Conservation (phyloP, 2,888 invertebrate genomes). For the Agriopis marginaria region DNA sequence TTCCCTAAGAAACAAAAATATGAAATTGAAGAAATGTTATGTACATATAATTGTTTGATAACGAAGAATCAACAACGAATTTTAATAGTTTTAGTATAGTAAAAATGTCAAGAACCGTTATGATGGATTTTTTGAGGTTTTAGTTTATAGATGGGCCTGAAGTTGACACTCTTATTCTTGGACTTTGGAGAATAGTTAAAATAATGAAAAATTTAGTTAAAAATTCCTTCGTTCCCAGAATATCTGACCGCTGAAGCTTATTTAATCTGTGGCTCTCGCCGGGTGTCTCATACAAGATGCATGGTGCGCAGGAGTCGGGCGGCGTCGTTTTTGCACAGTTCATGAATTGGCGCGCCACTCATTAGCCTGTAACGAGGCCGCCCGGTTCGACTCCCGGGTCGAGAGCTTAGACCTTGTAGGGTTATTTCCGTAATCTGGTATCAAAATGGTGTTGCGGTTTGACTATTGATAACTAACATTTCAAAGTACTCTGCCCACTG, state of each 20-base stretch:
- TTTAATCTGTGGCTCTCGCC: constrained; percentile 44
- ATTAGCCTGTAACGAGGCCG: constrained; percentile 72
- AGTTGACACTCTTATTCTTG: neutral
- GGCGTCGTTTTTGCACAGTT: constrained; percentile 66
- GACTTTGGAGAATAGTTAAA: neutral
- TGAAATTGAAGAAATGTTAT: too few relatives aligned
- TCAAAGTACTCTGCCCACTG: too few relatives aligned
- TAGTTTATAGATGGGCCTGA: neutral
- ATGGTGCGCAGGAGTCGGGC: constrained; percentile 65
- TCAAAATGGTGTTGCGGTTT: neutral
- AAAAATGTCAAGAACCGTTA: too few relatives aligned
- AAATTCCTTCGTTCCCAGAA: constrained; percentile 49
- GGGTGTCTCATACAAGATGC: constrained; percentile 82
- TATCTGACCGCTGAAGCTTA: constrained; percentile 38
- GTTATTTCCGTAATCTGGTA: neutral
- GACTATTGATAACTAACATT: too few relatives aligned
- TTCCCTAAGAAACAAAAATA: too few relatives aligned
- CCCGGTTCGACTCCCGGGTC: constrained; percentile 46
- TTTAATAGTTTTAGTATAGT: too few relatives aligned
- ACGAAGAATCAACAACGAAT: too few relatives aligned
- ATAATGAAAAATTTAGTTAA: neutral
- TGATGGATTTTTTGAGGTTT: too few relatives aligned
- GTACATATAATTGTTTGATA: too few relatives aligned
- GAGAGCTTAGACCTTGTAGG: constrained; percentile 2
- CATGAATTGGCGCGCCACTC: constrained; percentile 77